Conservation (phyloP, 2,888 invertebrate genomes). For the Drosophila quinaria region DNA sequence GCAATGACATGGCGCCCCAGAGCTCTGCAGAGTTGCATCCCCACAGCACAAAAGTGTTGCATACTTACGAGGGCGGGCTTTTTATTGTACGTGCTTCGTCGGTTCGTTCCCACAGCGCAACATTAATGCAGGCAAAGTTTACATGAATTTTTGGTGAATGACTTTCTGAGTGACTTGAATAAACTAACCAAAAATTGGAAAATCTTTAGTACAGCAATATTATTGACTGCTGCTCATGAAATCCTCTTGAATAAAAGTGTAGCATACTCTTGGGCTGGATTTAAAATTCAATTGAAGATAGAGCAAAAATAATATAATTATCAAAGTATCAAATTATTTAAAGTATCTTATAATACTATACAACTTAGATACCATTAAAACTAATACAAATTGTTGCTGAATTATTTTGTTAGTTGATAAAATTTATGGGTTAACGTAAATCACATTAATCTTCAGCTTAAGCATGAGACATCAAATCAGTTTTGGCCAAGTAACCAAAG, state of each 20-base stretch:
- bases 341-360: too few species aligned
- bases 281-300: too few species aligned
- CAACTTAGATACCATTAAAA: too few species aligned
- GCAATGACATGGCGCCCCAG: constrained; percentile 35
- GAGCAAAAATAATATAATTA: too few species aligned
- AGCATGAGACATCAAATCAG: too few species aligned
- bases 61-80: background rate
- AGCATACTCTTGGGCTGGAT: constrained; percentile 27
- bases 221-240: background rate
- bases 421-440: too few species aligned
- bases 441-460: too few species aligned
- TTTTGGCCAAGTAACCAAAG: too few species aligned
- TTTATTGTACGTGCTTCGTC: background rate
- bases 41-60: constrained; percentile 13
- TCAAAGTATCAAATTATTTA: too few species aligned
- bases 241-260: constrained; percentile 38
- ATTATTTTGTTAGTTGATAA: too few species aligned
- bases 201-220: background rate
- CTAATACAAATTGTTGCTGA: too few species aligned
- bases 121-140: constrained; percentile 8
- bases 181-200: constrained; percentile 1
- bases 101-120: background rate
- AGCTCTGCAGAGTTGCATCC: background rate
- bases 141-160: constrained; percentile 4
- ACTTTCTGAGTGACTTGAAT: background rate